Evolutionary conservation across 2,113 vertebrate genomes (phyloP).

Genomic region (Pygoscelis antarcticus): DNA sequence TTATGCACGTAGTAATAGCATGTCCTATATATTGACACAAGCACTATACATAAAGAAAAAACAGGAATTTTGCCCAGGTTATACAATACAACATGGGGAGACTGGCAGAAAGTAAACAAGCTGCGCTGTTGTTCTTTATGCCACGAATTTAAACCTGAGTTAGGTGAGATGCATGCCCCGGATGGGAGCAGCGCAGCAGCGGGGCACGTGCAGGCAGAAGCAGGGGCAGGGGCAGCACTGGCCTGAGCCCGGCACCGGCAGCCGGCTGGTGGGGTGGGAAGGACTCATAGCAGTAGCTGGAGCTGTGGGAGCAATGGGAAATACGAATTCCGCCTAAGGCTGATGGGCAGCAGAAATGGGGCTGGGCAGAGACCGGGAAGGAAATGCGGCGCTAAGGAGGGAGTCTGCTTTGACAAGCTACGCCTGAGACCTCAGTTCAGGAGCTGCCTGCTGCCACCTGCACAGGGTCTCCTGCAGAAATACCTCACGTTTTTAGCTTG

Average conservation of each 20-base stretch:
- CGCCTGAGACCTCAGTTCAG: not conserved
- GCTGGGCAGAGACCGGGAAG: fast-evolving
- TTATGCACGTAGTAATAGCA: not conserved
- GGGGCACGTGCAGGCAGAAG: not conserved
- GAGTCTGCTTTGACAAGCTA: not conserved
- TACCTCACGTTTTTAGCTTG: not conserved
- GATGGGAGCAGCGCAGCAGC: not conserved
- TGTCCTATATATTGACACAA: not conserved
- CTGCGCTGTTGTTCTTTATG: fast-evolving
- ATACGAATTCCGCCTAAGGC: fast-evolving
- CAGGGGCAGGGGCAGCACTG: not conserved
- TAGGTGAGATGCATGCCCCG: not conserved
- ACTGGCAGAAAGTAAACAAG: not conserved
- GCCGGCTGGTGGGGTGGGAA: not conserved
- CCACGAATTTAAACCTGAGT: not conserved
- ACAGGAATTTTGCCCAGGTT: not conserved
- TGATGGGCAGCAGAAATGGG: not conserved
- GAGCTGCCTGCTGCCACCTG: not conserved
- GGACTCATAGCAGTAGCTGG: not conserved
- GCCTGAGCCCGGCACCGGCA: fast-evolving
- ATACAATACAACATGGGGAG: not conserved
- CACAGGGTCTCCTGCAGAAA: not conserved
- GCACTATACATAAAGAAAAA: not conserved
- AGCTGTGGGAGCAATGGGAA: not conserved
- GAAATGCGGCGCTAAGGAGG: not conserved